Evolutionary conservation across 2,888 invertebrate genomes (phyloP), one percentile per base, ranked within the genome.

Genomic region (Parnassius glacialis): DNA sequence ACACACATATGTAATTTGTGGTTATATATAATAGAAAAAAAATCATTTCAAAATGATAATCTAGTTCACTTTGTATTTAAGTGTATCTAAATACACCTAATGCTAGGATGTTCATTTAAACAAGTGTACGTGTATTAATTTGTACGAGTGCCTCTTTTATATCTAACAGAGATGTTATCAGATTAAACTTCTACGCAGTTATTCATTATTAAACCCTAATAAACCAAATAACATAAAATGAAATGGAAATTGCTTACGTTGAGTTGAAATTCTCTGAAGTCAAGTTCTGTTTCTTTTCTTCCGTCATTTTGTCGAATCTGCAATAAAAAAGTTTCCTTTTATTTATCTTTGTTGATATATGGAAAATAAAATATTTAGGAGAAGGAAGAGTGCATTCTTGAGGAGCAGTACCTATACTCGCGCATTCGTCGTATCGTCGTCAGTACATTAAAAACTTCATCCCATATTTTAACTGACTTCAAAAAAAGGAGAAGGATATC

Each of bases 181-280:
- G 16, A 16, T 16, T 47, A 13, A 7, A n/a, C 12, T n/a, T 12
- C 13, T 47, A n/a, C 0, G 16, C 10, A 16, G 16, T 1, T 16
- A 1, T 16, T 16, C 1, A 16, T 1, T 16, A 16, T 16, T 1
- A 16, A 16, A 50, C 20, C 9, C 16, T 16, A 16, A 1, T 1
- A 16, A 16, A 50, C 20, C 9, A 0, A 20, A 16, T 50, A 50
- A 16, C 7, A 47, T 16, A 16, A 16, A 16, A 16, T 16, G 16
- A 10, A 7, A n/a, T 2, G 47, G n/a, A 13, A 45, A 16, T 10
- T 62, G 85, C 86, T 84, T 73, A 86, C 86, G 86, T 85, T 0
- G 86, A 86, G 64, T 82, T 83, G 52, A 85, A 86, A 62, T 84
- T 84, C 12, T 83, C 78, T 11, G 48, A 2, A 60, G 76, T 71